Conservation (phyloP, 2,113 vertebrate genomes). For the Cebidichthys violaceus region DNA sequence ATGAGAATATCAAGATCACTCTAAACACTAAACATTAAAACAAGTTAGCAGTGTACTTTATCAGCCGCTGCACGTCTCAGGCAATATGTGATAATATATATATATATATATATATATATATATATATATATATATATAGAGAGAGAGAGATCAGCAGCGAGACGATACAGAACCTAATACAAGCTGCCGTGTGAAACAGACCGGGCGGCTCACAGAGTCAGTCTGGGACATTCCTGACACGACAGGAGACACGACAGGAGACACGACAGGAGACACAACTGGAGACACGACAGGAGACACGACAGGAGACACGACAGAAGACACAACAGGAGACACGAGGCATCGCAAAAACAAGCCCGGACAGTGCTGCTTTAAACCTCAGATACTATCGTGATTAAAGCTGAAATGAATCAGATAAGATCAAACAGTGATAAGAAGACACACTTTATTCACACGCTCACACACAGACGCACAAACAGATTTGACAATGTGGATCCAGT, state of each 20-base stretch:
- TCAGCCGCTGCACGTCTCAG: background rate
- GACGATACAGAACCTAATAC: background rate
- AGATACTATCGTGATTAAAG: slow-evolving; percentile 21
- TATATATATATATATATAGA: too few species aligned
- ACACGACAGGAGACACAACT: too few species aligned
- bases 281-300: slow-evolving; percentile 14
- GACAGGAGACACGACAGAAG: slow-evolving; percentile 12
- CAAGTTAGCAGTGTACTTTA: too few species aligned
- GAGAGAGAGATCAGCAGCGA: slow-evolving; percentile 11
- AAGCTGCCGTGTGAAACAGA: slow-evolving; percentile 16
- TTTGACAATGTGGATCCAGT: background rate
- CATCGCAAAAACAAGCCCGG: slow-evolving; percentile 11
- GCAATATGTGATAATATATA: background rate
- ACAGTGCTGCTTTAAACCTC: background rate
- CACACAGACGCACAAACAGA: background rate
- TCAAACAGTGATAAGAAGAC: slow-evolving; percentile 11
- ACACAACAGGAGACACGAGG: slow-evolving; percentile 8
- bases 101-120: too few species aligned
- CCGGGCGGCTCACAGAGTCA: slow-evolving; percentile 16
- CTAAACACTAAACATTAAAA: too few species aligned
- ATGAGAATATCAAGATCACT: slow-evolving; percentile 7
- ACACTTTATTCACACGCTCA: slow-evolving; percentile 10
- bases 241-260: slow-evolving; percentile 23
- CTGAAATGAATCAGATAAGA: slow-evolving; percentile 37
- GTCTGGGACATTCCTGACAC: slow-evolving; percentile 11